A percentile compares a stretch with the other conserved stretches of the same genome.
Evolutionary conservation across 2,113 vertebrate genomes (phyloP).

Genomic region (Notothenia rossii): DNA sequence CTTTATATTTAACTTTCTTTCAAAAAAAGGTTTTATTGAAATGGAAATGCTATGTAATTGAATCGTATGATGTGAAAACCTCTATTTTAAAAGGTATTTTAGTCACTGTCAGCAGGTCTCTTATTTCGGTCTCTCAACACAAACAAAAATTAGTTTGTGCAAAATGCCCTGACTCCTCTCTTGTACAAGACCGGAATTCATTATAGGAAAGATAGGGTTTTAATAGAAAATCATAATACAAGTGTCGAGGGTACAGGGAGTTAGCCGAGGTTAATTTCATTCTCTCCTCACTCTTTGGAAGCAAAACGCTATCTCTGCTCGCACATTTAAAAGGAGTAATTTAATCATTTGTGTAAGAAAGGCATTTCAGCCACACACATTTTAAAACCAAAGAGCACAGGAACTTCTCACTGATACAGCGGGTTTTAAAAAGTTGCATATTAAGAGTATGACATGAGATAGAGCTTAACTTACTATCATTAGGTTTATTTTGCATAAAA

Average conservation of each 20-base stretch:
- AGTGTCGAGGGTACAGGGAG: slow-evolving; percentile 62
- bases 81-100: slow-evolving; percentile 14
- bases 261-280: slow-evolving; percentile 76
- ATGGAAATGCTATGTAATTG: slow-evolving; percentile 1
- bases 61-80: slow-evolving; percentile 19
- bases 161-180: too few relatives aligned
- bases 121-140: slow-evolving; percentile 54
- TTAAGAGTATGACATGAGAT: slow-evolving; percentile 13
- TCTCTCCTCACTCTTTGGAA: slow-evolving; percentile 65
- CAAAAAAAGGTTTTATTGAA: background rate
- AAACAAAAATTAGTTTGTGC: too few relatives aligned
- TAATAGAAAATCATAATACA: slow-evolving; percentile 77
- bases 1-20: too few relatives aligned
- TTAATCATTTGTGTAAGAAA: slow-evolving; percentile 76
- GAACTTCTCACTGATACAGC: slow-evolving; percentile 32
- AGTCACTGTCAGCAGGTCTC: slow-evolving; percentile 20
- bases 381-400: slow-evolving; percentile 49
- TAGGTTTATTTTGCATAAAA: background rate
- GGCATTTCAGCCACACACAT: slow-evolving; percentile 65
- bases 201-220: slow-evolving; percentile 66
- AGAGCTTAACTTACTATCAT: slow-evolving; percentile 17
- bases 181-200: slow-evolving; percentile 52
- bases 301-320: slow-evolving; percentile 68
- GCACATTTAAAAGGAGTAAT: slow-evolving; percentile 79
- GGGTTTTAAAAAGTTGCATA: slow-evolving; percentile 28